Percentiles rank a stretch among this genome's conserved stretches.
Conservation (phyloP, 2,797 vertebrate species). For the Sciaenops ocellatus region DNA sequence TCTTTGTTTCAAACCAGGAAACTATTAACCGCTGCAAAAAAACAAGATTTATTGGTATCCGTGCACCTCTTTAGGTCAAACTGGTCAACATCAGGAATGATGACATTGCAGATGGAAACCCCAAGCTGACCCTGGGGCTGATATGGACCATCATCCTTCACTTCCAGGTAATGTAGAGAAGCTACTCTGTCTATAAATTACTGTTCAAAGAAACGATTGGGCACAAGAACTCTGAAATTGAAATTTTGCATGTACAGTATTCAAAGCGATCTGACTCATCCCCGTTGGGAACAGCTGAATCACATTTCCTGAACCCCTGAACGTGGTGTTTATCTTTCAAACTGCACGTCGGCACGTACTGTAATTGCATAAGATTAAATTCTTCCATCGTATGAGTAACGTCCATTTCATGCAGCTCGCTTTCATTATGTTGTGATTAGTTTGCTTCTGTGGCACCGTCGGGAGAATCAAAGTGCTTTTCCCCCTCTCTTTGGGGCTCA, state of each 20-base stretch:
- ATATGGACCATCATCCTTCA: conserved; percentile 99
- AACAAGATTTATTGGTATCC: background rate
- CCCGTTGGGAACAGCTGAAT: background rate
- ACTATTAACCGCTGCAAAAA: too few relatives aligned
- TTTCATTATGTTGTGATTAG: conserved; percentile 35
- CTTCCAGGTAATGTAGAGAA: conserved; percentile 90
- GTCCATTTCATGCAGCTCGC: conserved; percentile 11
- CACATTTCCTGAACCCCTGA: background rate
- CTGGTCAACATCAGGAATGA: conserved; percentile 98
- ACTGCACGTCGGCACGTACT: background rate
- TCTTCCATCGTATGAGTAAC: background rate
- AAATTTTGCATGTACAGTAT: conserved; percentile 9
- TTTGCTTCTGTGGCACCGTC: conserved; percentile 13
- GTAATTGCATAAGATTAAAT: background rate
- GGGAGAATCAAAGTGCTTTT: conserved; percentile 26
- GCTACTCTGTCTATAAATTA: too few relatives aligned
- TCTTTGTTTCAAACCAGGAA: background rate
- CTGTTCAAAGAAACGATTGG: background rate
- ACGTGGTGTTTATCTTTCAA: conserved; percentile 27
- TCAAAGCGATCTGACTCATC: background rate
- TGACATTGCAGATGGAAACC: conserved; percentile 97
- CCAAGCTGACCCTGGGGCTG: conserved; percentile 95
- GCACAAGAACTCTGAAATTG: background rate
- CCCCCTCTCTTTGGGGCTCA: conserved; percentile 2
- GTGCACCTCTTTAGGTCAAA: conserved; percentile 87